phyloP scores from a whole-genome alignment of 2,888 invertebrate species.

The Parasteatoda lunata region DNA sequence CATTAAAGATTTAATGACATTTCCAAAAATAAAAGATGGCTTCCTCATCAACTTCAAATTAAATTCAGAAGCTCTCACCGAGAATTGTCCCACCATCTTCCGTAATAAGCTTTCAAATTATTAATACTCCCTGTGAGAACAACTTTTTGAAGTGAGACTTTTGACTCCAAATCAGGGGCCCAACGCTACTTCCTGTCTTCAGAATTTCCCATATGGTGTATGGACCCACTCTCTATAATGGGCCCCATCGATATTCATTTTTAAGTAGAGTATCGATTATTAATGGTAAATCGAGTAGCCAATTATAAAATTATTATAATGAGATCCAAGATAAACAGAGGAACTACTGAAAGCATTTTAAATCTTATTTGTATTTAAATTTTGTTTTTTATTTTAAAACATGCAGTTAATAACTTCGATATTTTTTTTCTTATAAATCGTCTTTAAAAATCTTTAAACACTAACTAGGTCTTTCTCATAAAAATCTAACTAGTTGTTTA shows the following conservation, averaged over 20 bases:
- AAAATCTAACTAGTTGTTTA: too few relatives aligned
- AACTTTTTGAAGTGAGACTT: slow-evolving; percentile 12
- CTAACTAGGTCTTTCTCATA: too few relatives aligned
- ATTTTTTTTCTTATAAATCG: too few relatives aligned
- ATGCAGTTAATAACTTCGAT: too few relatives aligned
- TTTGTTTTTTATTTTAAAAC: too few relatives aligned
- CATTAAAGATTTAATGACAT: not conserved
- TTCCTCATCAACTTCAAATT: not conserved
- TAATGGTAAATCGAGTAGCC: slow-evolving; percentile 22
- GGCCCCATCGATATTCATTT: slow-evolving; percentile 1
- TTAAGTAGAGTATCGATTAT: slow-evolving; percentile 16
- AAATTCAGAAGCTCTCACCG: not conserved
- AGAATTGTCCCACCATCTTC: not conserved
- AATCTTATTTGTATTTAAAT: too few relatives aligned
- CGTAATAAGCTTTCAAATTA: slow-evolving; percentile 22
- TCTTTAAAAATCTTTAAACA: too few relatives aligned
- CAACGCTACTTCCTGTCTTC: slow-evolving; percentile 46
- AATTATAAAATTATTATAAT: not conserved
- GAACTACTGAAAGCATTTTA: too few relatives aligned
- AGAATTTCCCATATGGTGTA: slow-evolving; percentile 63
- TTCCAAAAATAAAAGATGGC: not conserved
- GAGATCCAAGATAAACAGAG: too few relatives aligned
- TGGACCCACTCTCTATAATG: slow-evolving; percentile 3
- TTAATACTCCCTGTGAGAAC: slow-evolving; percentile 41
- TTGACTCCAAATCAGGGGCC: slow-evolving; percentile 23